These are phyloP conservation scores for Brachionus manjavacas DNA, from an alignment of 1,140 invertebrate genomes.

Conservation along the genomic window DNA sequence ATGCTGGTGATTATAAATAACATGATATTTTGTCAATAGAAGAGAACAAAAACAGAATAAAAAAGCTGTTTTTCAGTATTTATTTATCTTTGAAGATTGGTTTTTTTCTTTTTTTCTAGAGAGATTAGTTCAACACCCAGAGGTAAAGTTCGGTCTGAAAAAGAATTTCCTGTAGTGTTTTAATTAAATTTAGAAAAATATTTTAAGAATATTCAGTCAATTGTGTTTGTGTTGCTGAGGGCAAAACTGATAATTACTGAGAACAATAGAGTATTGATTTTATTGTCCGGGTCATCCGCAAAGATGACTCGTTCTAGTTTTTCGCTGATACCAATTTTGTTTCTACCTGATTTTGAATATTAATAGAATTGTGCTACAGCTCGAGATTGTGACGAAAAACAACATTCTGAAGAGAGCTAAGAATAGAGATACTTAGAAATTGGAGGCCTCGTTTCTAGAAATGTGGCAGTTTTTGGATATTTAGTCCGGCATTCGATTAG, in stretches of 20 bases:
- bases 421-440: background rate
- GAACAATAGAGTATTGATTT: background rate
- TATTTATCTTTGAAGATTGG: slow-evolving; percentile 14
- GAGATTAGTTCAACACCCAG: background rate
- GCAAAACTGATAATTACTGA: slow-evolving; percentile 8
- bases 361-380: background rate
- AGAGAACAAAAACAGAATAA: background rate
- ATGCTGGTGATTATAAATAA: slow-evolving; percentile 11
- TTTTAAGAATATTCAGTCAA: background rate
- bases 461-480: background rate
- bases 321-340: slow-evolving; percentile 25
- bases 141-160: background rate
- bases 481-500: background rate
- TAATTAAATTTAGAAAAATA: slow-evolving; percentile 24
- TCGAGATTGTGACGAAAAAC: background rate
- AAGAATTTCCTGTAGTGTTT: slow-evolving; percentile 33
- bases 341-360: background rate
- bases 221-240: background rate
- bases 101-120: background rate
- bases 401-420: background rate
- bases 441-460: background rate
- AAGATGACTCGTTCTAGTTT: background rate
- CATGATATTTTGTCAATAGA: slow-evolving; percentile 31
- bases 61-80: background rate
- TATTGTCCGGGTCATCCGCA: slow-evolving; percentile 16